These are phyloP conservation scores for Anolis apletophallus DNA, from an alignment of 2,797 vertebrate genomes.

Conservation along the genomic window DNA sequence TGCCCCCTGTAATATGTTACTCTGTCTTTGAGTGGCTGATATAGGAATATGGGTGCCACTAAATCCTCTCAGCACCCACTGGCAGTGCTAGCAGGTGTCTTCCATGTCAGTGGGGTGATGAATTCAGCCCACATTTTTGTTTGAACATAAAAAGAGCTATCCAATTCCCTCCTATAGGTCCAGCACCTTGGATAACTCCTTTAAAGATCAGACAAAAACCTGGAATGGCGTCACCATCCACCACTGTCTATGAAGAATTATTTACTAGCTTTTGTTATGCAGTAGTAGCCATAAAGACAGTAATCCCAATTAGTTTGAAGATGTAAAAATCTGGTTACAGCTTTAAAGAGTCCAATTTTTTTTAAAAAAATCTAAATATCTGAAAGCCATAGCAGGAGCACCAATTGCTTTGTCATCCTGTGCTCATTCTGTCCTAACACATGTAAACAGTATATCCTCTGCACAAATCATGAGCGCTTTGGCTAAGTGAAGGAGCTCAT, in stretches of 20 bases:
- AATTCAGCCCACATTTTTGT: too few relatives aligned
- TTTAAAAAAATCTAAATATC: too few relatives aligned
- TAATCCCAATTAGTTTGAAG: neutral
- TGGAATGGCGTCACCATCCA: too few relatives aligned
- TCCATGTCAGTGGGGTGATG: too few relatives aligned
- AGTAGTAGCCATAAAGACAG: neutral
- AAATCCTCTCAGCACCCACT: too few relatives aligned
- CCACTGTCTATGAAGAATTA: neutral
- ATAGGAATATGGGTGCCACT: neutral
- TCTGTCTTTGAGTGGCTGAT: neutral
- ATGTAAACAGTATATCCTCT: neutral
- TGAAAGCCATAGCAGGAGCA: neutral
- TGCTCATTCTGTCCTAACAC: neutral
- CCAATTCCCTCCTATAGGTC: too few relatives aligned
- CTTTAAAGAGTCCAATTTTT: neutral
- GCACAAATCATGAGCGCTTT: neutral
- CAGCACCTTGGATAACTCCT: too few relatives aligned
- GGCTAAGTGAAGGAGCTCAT: neutral
- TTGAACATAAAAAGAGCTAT: too few relatives aligned
- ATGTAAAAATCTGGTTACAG: neutral
- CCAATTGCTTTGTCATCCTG: neutral
- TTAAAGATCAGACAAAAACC: too few relatives aligned
- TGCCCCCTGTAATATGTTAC: neutral
- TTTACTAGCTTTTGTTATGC: neutral
- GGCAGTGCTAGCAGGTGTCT: too few relatives aligned